Conservation (phyloP, 2,797 vertebrate species). For the Zalophus californianus region DNA sequence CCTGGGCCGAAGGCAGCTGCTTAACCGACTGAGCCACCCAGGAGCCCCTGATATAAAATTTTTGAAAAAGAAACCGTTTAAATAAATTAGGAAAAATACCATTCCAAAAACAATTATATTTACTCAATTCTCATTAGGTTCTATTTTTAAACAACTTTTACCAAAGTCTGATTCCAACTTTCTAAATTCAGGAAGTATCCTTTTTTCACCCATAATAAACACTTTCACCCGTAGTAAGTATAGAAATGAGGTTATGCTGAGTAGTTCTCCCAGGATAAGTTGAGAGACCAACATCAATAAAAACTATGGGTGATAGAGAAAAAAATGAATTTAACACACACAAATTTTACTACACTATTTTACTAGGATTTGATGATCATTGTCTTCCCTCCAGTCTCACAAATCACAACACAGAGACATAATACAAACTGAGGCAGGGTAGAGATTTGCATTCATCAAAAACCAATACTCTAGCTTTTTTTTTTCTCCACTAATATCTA, state of each 20-base stretch:
- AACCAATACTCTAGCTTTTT: not conserved
- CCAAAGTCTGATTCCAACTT: not conserved
- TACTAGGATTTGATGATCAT: not conserved
- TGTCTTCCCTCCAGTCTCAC: not conserved
- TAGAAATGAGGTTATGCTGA: not conserved
- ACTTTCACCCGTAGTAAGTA: not conserved
- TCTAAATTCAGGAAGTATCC: not conserved
- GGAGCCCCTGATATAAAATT: not conserved
- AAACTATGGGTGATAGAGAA: not conserved
- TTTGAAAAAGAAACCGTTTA: not conserved
- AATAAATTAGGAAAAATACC: not conserved
- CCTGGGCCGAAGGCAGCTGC: too few species aligned
- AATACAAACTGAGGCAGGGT: not conserved
- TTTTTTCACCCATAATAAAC: not conserved
- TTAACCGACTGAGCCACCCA: too few species aligned
- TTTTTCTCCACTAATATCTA: not conserved
- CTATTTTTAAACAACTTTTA: conserved; percentile 12
- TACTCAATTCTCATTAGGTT: conserved; percentile 35
- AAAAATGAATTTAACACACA: not conserved
- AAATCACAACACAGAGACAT: conserved; percentile 5
- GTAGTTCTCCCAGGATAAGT: not conserved
- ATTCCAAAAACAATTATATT: not conserved
- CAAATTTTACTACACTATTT: not conserved
- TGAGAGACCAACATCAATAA: not conserved
- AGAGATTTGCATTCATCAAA: not conserved